These are phyloP conservation scores for Chaetogeoica ovagalla DNA, from an alignment of 2,888 invertebrate species.

Conservation along the genomic window DNA sequence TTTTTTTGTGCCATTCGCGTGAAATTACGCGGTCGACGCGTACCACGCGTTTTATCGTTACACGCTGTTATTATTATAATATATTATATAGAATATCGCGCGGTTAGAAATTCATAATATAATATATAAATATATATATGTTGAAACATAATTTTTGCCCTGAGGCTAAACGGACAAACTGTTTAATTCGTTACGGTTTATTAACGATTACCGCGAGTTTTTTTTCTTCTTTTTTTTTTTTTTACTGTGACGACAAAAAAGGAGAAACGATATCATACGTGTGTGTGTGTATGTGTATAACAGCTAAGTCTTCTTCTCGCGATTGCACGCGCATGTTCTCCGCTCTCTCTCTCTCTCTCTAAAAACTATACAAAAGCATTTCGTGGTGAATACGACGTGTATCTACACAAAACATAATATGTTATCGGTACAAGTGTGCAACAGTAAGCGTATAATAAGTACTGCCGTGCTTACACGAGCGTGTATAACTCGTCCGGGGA, in stretches of 20 bases:
- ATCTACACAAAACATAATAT: slow-evolving; percentile 7
- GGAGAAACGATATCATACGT: slow-evolving; percentile 27
- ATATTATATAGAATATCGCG: not conserved
- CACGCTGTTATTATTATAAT: too few species aligned
- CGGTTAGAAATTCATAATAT: slow-evolving; percentile 3
- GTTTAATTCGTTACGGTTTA: slow-evolving; percentile 56
- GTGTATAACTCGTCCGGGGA: too few species aligned
- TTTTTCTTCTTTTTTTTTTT: not conserved
- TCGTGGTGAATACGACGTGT: slow-evolving; percentile 47
- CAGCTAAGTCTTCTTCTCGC: slow-evolving; percentile 18
- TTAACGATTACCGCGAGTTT: slow-evolving; percentile 56
- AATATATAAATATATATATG: not conserved
- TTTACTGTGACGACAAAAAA: slow-evolving; percentile 54
- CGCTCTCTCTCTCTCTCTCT: not conserved
- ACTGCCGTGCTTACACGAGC: too few species aligned
- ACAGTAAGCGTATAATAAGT: too few species aligned
- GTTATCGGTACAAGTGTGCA: not conserved
- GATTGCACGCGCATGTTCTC: slow-evolving; percentile 50
- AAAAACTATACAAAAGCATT: slow-evolving; percentile 47
- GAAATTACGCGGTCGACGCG: not conserved
- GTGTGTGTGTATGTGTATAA: not conserved
- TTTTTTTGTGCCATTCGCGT: not conserved
- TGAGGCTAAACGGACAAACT: slow-evolving; percentile 48
- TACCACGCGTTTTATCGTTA: not conserved
- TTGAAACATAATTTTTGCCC: slow-evolving; percentile 37